Base-by-base conservation (phyloP, 2,888 invertebrate species). In the Salpingus planirostris region DNA sequence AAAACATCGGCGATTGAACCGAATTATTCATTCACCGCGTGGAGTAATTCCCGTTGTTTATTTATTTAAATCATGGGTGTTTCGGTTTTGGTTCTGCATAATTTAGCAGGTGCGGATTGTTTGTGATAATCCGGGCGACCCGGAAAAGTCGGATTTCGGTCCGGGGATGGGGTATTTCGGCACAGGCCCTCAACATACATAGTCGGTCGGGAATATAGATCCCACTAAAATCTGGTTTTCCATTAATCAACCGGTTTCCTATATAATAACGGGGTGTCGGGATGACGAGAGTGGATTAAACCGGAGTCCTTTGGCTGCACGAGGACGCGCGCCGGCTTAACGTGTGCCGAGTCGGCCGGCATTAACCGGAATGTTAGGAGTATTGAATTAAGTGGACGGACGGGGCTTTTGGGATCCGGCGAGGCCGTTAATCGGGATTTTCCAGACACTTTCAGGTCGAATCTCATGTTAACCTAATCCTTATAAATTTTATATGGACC, bases 361-460 rank as follows among this genome's bases (percentile, higher is more conserved):
- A 36, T 36, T 36, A 36, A 24, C 18, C 25, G 7, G 13, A 25
- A 25, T 31, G 31, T 26, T 31, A 3, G 24, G 27, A 27, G 38
- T 40, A 44, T 42, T 44, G 44, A 47, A 44, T 44, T 42, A 42
- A 44, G 40, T 43, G 40, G 33, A 31, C 36, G 27, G 29, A 22
- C 30, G 30, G 37, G 34, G 36, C 38, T 24, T 27, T 27, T 3
- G 22, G 42, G 37, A 40, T 32, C 13, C 31, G 23, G 35, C 32
- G 29, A 40, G 31, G 37, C 40, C 38, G 39, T 43, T 46, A 42
- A 44, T 40, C 32, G 44, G 46, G 46, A 46, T 46, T 46, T 43
- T 40, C 40, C 29, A 21, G 38, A 37, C 43, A 39, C 35, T 40
- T 42, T 36, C 25, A 31, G 28, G 32, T 27, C 25, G 29, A 30